These are phyloP conservation scores for Onychomys leucogaster DNA, from an alignment of 2,797 vertebrate genomes.

Conservation along the genomic window DNA sequence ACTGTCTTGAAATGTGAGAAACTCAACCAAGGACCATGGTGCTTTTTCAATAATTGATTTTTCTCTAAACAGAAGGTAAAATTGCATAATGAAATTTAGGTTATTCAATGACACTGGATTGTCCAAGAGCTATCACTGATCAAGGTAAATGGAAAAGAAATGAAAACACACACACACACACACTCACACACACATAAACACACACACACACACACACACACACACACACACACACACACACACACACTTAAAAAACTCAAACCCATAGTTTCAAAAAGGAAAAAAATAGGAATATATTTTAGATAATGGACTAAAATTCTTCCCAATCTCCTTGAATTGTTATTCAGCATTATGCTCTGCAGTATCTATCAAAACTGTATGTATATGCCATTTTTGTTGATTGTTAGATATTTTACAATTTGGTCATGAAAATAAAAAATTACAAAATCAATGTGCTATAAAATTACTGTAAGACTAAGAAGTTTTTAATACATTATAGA, in stretches of 20 bases:
- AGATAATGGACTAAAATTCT: background rate
- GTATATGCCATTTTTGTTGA: background rate
- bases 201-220: too few relatives aligned
- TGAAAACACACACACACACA: background rate
- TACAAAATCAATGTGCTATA: background rate
- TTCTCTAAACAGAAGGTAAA: background rate
- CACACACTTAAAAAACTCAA: background rate
- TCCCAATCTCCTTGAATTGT: background rate
- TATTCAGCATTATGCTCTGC: background rate
- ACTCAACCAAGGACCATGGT: background rate
- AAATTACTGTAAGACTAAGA: background rate
- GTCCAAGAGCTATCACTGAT: background rate
- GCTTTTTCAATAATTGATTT: constrained; percentile 59
- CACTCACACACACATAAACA: background rate
- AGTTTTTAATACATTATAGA: background rate
- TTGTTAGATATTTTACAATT: background rate
- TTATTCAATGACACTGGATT: constrained; percentile 5
- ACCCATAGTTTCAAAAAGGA: background rate
- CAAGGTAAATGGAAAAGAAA: background rate
- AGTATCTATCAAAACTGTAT: background rate
- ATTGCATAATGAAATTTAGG: constrained; percentile 46
- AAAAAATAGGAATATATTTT: background rate
- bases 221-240: too few relatives aligned
- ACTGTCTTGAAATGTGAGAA: constrained; percentile 29
- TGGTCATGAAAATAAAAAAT: background rate